Percentiles rank a stretch among this genome's conserved stretches.
Evolutionary conservation across 2,888 invertebrate species (phyloP).

Genomic region (Phorcus lineatus): DNA sequence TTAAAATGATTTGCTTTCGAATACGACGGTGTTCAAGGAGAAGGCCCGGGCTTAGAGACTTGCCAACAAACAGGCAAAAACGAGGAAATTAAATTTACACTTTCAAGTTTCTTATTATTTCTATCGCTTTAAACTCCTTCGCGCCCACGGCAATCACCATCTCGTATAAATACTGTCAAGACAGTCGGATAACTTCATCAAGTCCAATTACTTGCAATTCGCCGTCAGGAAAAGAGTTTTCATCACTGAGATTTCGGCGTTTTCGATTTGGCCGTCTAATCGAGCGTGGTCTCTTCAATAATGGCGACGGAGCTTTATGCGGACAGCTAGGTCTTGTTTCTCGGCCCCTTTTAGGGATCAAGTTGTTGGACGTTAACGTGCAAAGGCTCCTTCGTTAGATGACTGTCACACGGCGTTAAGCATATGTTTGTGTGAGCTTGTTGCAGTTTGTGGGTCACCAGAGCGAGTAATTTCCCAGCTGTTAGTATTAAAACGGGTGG

Average conservation of each 20-base stretch:
- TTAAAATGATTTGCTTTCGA: not conserved
- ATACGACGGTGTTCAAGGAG: not conserved
- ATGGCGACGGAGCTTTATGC: not conserved
- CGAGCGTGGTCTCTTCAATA: conserved; percentile 13
- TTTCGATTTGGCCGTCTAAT: conserved; percentile 25
- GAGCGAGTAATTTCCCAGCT: conserved; percentile 12
- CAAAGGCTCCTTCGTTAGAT: conserved; percentile 13
- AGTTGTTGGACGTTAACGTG: not conserved
- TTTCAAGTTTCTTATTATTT: conserved; percentile 20
- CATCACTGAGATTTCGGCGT: conserved; percentile 18
- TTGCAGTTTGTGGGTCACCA: not conserved
- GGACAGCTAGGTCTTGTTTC: not conserved
- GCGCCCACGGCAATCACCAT: conserved; percentile 9
- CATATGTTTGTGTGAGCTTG: not conserved
- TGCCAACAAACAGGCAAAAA: conserved; percentile 1
- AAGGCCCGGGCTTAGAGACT: not conserved
- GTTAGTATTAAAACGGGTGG: conserved; percentile 2
- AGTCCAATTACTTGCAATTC: conserved; percentile 24
- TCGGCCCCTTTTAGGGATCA: not conserved
- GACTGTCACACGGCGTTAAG: not conserved
- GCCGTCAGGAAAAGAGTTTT: conserved; percentile 25
- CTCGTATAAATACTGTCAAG: conserved; percentile 21
- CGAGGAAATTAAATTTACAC: conserved; percentile 23
- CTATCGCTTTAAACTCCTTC: conserved; percentile 10
- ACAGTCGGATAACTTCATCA: conserved; percentile 12